Conservation (phyloP, 2,888 invertebrate species). For the Rhaphigaster nebulosa region DNA sequence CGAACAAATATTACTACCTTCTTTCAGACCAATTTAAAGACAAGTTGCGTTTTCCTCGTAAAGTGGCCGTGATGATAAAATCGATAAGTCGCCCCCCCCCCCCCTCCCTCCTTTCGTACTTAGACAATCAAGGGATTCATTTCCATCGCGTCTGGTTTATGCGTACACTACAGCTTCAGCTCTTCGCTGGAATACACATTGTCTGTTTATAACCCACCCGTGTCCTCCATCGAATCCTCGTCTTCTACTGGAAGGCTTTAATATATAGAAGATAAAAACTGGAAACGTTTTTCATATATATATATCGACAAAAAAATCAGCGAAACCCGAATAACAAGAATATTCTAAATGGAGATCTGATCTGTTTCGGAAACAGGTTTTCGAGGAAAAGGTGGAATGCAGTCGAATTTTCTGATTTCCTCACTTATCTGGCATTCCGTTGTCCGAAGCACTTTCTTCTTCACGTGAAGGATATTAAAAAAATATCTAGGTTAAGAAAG, state of each 20-base stretch:
- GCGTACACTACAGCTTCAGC: background rate
- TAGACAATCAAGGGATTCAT: slow-evolving; percentile 44
- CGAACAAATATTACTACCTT: slow-evolving; percentile 13
- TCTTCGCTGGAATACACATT: background rate
- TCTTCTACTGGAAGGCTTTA: background rate
- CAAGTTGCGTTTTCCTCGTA: slow-evolving; percentile 45
- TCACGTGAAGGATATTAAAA: too few relatives aligned
- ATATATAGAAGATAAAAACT: background rate
- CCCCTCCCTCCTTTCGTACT: background rate
- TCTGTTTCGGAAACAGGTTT: too few relatives aligned
- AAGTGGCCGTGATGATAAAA: slow-evolving; percentile 31
- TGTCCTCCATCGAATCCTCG: background rate
- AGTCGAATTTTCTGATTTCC: too few relatives aligned
- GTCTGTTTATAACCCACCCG: slow-evolving; percentile 16
- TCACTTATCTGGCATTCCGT: too few relatives aligned
- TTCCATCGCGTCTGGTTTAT: background rate
- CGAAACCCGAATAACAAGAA: background rate
- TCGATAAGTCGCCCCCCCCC: background rate
- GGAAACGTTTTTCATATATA: background rate
- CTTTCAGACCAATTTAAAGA: slow-evolving; percentile 16
- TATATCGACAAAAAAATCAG: background rate
- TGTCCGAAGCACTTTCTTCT: too few relatives aligned
- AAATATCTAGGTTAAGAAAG: too few relatives aligned
- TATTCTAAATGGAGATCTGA: too few relatives aligned
- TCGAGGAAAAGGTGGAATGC: too few relatives aligned